Evolutionary conservation across 2,888 invertebrate species (phyloP).

Genomic region (Entomobrya multifasciata): DNA sequence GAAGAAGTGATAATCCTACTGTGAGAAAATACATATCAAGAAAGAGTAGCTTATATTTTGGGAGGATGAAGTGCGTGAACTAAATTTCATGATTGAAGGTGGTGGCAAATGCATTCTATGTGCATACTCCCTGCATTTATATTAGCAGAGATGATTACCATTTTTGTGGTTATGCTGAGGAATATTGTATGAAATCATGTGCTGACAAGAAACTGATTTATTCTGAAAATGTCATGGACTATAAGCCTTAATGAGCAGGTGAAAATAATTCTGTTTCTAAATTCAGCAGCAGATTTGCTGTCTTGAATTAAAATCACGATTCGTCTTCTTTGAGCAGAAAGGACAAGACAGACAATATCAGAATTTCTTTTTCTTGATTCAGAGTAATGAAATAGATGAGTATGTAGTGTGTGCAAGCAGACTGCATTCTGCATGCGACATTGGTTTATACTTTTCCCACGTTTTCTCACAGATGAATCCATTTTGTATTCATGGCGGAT

Average conservation of each 20-base stretch:
- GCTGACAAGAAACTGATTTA: too few relatives aligned
- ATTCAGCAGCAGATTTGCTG: not conserved
- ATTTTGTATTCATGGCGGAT: conserved; percentile 59
- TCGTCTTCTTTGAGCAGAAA: conserved; percentile 22
- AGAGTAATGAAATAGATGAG: conserved; percentile 16
- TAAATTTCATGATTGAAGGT: conserved; percentile 17
- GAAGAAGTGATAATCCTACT: too few relatives aligned
- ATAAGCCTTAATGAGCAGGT: not conserved
- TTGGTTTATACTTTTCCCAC: not conserved
- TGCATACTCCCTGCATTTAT: too few relatives aligned
- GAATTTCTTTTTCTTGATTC: conserved; percentile 6
- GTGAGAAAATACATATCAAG: conserved; percentile 8
- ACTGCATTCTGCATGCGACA: conserved; percentile 2
- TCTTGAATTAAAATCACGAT: conserved; percentile 44
- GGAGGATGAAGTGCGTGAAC: conserved; percentile 39
- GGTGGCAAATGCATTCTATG: too few relatives aligned
- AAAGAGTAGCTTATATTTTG: conserved; percentile 65
- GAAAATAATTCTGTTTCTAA: not conserved
- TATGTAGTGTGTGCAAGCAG: too few relatives aligned
- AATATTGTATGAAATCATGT: not conserved
- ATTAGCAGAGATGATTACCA: too few relatives aligned
- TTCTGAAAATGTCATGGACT: not conserved
- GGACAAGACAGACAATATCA: not conserved
- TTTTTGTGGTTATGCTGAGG: not conserved
- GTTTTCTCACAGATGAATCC: conserved; percentile 24